Evolutionary conservation across 2,113 vertebrate genomes (phyloP), one percentile per base, ranked within the genome.

Genomic region (Takifugu bimaculatus): DNA sequence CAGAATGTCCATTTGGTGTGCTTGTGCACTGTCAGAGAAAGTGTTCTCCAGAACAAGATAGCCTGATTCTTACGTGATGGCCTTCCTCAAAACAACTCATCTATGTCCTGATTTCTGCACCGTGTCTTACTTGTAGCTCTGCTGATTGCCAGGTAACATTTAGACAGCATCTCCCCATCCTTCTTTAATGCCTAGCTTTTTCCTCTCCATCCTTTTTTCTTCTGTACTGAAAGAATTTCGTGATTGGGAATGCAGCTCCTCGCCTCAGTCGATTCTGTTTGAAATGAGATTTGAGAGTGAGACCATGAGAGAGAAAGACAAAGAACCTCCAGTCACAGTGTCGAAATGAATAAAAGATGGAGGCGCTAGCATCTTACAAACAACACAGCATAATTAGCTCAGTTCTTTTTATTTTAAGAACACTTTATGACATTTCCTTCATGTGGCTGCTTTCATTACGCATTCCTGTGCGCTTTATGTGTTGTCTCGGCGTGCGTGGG

Each of bases 301-400:
- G 77, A 81, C 77, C 68, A 65, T 57, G 77, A 79, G 81, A 59
- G 70, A 72, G 72, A 70, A 69, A 75, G 77, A 74, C 77, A 80
- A 67, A 77, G 78, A 81, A 82, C 68, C 75, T 75, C 69, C 53
- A 79, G 70, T 71, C 50, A 72, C 80, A 20, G 74, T 50, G 39
- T 75, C 78, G 62, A 74, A 73, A 89, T 91, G 88, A 90, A 91
- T 90, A 90, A 90, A 89, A 90, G 81, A 89, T 91, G 78, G 68
- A 60, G 52, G 65, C 47, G 62, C 60, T n/a, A 62, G 66, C 50
- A 13, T 74, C 71, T 77, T 77, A 79, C 83, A 83, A 89, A 85
- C 87, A 88, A 83, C 78, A 75, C 59, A 68, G 80, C 60, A 68
- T 87, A 86, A 89, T 89, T 88, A 85, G 81, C 77, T 88, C 53